Base-by-base conservation (phyloP, 2,113 vertebrate genomes). In the Hippopotamus amphibius region DNA sequence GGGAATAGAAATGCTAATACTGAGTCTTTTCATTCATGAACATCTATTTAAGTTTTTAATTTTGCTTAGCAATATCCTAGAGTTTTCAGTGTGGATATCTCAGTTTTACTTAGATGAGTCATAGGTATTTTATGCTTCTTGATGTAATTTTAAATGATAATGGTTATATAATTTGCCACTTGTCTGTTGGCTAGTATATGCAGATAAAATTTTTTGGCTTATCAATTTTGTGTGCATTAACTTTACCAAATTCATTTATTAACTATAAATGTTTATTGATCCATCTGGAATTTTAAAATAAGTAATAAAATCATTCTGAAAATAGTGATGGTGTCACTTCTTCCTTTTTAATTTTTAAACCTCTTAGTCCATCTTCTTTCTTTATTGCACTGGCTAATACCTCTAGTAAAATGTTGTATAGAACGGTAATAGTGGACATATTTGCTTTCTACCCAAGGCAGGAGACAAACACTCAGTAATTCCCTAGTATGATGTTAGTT, bases 241-340 rank as follows among this genome's bases (percentile, higher is more conserved):
- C 19, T 86, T 90, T 50, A 68, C n/a, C 50, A 86, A 19, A 87
- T 79, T 53, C 4, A 71, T 1, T 46, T 43, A 79, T 63, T 71
- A 21, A 46, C 15, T 92, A 13, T 80, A 85, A 85, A n/a, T 85
- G n/a, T 88, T 72, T 89, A n/a, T 95, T 53, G 21, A 80, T 80
- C 13, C 26, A 63, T 22, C 33, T 65, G n/a, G n/a, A 83, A 89
- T n/a, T 74, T 82, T 74, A 46, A 77, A 87, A 21, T 80, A 90
- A 80, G 28, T 72, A 89, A 55, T 74, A 65, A 28, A 43, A 19
- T 43, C 0, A 13, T 53, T 65, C 21, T 63, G 11, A 94, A 93
- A 65, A 74, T 63, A 37, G 13, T 33, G 9, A 19, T 43, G 0
- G 17, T 43, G 3, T 33, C 26, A 69, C 19, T 79, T 72, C 28